Conservation (phyloP, 2,888 invertebrate species). For the Lampropteryx suffumata region DNA sequence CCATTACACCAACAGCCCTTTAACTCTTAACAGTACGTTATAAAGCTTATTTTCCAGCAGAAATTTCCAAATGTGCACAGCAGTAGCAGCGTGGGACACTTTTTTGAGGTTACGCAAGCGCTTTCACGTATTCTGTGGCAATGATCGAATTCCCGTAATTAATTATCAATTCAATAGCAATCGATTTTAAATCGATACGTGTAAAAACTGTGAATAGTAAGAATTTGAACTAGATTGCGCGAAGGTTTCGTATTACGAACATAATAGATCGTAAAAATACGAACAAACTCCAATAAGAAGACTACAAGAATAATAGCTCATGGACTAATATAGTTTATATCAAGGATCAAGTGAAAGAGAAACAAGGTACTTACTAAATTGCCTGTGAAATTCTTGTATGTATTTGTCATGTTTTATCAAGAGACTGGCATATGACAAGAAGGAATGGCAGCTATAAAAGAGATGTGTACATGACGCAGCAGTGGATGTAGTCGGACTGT, state of each 20-base stretch:
- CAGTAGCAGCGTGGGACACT: constrained; percentile 64
- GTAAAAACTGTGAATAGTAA: constrained; percentile 51
- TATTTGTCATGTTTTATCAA: too few relatives aligned
- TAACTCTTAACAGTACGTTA: constrained; percentile 32
- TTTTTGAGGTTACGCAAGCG: constrained; percentile 57
- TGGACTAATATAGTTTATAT: too few relatives aligned
- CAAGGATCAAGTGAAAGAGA: too few relatives aligned
- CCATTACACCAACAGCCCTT: constrained; percentile 28
- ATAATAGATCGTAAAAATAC: constrained; percentile 3
- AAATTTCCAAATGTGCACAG: constrained; percentile 6
- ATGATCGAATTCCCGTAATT: constrained; percentile 60
- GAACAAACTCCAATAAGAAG: too few relatives aligned
- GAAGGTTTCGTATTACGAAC: constrained; percentile 21
- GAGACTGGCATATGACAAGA: too few relatives aligned
- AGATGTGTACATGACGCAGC: too few relatives aligned
- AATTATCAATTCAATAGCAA: constrained; percentile 58
- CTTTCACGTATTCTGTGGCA: constrained; percentile 14
- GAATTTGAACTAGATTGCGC: constrained; percentile 46
- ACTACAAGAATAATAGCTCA: too few relatives aligned
- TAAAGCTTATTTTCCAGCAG: constrained; percentile 40
- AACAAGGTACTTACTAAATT: too few relatives aligned
- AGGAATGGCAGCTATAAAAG: too few relatives aligned
- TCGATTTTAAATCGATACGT: constrained; percentile 54
- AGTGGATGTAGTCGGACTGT: too few relatives aligned
- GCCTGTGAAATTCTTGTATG: too few relatives aligned